A percentile compares a stretch with the other conserved stretches of the same genome.
Conservation (phyloP, 2,888 invertebrate species). For the Urechis unicinctus region DNA sequence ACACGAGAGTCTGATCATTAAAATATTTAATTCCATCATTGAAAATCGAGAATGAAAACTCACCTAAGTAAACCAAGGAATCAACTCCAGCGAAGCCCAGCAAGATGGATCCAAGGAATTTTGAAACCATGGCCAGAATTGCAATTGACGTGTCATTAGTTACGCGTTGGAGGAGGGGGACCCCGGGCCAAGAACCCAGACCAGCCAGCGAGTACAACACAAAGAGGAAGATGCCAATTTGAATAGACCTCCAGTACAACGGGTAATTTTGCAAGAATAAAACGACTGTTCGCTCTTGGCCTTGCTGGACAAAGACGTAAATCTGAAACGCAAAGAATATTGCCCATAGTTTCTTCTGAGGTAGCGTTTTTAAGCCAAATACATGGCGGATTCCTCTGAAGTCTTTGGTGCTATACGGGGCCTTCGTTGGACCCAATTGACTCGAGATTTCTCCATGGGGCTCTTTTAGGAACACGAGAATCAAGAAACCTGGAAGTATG, state of each 20-base stretch:
- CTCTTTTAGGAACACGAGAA: constrained; percentile 33
- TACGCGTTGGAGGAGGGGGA: constrained; percentile 18
- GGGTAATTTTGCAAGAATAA: constrained; percentile 31
- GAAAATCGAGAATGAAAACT: constrained; percentile 21
- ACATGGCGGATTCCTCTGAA: constrained; percentile 17
- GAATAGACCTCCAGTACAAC: constrained; percentile 18
- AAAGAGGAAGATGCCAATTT: constrained; percentile 23
- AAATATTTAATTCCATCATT: no score
- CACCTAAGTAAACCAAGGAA: constrained; percentile 40
- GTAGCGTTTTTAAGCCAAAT: constrained; percentile 17
- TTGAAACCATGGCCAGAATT: constrained; percentile 41
- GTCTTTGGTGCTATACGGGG: constrained; percentile 7
- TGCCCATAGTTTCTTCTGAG: constrained; percentile 42
- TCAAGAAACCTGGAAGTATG: constrained; percentile 33
- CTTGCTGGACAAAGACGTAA: constrained; percentile 46
- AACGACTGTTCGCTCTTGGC: constrained; percentile 44
- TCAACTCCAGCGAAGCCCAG: constrained; percentile 41
- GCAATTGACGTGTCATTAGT: constrained; percentile 26
- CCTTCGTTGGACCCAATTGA: constrained; percentile 4
- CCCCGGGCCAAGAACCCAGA: constrained; percentile 23
- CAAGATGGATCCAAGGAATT: constrained; percentile 44
- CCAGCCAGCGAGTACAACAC: constrained; percentile 17
- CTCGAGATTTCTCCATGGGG: constrained; percentile 13
- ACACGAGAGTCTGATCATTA: no score
- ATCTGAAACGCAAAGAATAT: constrained; percentile 45